These are phyloP conservation scores for Rotaria sp. DNA, from an alignment of 2,888 invertebrate species.

Conservation along the genomic window DNA sequence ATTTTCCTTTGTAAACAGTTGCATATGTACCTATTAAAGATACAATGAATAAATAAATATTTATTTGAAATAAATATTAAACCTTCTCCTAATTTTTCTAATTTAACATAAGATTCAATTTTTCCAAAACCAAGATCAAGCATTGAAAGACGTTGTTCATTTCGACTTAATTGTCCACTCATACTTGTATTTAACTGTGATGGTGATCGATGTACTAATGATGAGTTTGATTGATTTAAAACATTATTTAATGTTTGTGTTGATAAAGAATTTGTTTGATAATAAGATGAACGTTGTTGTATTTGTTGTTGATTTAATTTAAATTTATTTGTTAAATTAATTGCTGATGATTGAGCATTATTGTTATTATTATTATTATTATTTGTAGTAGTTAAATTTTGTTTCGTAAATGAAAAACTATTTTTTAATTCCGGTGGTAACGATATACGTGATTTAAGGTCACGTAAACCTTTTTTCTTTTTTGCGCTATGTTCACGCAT, in stretches of 20 bases:
- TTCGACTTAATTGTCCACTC: conserved; percentile 31
- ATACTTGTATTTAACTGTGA: background rate
- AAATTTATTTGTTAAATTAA: background rate
- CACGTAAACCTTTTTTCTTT: background rate
- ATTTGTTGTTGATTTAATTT: background rate
- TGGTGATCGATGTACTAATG: background rate
- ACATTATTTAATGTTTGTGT: conserved; percentile 11
- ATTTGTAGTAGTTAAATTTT: background rate
- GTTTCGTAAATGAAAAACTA: background rate
- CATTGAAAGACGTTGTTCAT: conserved; percentile 43
- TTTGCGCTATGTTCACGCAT: conserved; percentile 25
- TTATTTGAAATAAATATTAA: background rate
- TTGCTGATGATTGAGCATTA: background rate
- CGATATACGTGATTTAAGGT: conserved; percentile 10
- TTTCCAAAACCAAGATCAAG: conserved; percentile 67
- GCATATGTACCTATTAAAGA: conserved; percentile 70
- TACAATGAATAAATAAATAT: background rate
- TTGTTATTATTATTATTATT: background rate
- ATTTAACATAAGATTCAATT: conserved; percentile 64
- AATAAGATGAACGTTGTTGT: background rate
- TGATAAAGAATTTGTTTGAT: conserved; percentile 27
- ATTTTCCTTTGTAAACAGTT: conserved; percentile 85
- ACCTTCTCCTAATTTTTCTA: conserved; percentile 64
- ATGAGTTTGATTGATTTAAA: background rate
- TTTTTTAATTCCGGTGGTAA: conserved; percentile 22